A percentile compares a stretch with the other conserved stretches of the same genome.
Evolutionary conservation across 2,888 invertebrate genomes (phyloP).

Genomic region (Uloborus plumipes): DNA sequence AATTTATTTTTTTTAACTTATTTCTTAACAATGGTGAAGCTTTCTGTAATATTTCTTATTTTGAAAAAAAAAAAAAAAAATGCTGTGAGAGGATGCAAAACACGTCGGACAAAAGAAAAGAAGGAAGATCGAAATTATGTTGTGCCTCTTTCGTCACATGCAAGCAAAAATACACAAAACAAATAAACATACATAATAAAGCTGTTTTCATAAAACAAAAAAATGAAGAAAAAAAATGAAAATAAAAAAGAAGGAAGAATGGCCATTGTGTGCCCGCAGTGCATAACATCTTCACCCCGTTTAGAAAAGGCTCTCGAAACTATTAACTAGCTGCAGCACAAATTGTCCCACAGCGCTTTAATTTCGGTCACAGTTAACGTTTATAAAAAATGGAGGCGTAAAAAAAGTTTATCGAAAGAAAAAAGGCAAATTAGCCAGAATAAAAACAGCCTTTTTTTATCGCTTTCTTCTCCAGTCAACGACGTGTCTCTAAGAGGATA

Average conservation of each 20-base stretch:
- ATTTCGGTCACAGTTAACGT: too few relatives aligned
- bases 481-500: constrained; percentile 44
- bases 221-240: constrained; percentile 17
- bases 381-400: neutral
- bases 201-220: neutral
- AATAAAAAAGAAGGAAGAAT: constrained; percentile 29
- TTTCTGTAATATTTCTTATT: neutral
- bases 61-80: neutral
- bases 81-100: neutral
- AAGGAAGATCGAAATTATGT: too few relatives aligned
- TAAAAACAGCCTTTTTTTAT: constrained; percentile 55
- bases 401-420: constrained; percentile 49
- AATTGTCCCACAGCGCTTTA: constrained; percentile 44
- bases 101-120: too few relatives aligned
- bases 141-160: too few relatives aligned
- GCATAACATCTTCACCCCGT: constrained; percentile 57
- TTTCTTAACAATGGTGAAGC: neutral
- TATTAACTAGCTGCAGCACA: constrained; percentile 49
- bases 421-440: constrained; percentile 45
- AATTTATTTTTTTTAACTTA: neutral
- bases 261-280: constrained; percentile 37
- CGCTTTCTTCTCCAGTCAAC: constrained; percentile 34
- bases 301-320: constrained; percentile 45
- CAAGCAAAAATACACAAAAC: too few relatives aligned
- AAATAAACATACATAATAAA: too few relatives aligned